These are phyloP conservation scores for Belonocnema kinseyi DNA, from an alignment of 1,140 invertebrate species.

Conservation along the genomic window DNA sequence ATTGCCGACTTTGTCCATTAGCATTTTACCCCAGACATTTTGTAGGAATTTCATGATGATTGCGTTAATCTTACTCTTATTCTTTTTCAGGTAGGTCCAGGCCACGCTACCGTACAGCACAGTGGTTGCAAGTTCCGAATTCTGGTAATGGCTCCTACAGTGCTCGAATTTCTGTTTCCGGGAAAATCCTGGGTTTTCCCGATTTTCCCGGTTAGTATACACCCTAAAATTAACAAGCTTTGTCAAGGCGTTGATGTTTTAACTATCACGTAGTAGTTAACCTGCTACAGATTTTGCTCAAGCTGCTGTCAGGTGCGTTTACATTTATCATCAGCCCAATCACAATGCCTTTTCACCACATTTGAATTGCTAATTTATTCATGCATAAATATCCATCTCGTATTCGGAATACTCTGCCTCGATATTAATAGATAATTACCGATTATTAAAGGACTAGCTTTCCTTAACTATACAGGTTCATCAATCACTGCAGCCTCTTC, in stretches of 20 bases:
- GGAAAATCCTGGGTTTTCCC: too few species aligned
- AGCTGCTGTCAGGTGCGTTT: slow-evolving; percentile 5
- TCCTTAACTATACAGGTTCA: not conserved
- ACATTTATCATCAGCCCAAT: not conserved
- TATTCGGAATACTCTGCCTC: slow-evolving; percentile 6
- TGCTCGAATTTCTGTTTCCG: too few species aligned
- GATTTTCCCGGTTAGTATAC: too few species aligned
- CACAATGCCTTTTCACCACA: not conserved
- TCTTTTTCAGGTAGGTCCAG: too few species aligned
- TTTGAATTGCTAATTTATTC: slow-evolving; percentile 21
- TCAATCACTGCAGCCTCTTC: slow-evolving; percentile 8
- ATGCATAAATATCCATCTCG: slow-evolving; percentile 17
- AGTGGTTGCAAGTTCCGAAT: too few species aligned
- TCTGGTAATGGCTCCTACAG: too few species aligned
- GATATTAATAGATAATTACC: slow-evolving; percentile 25
- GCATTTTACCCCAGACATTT: too few species aligned
- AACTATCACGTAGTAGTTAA: not conserved
- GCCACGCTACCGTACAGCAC: too few species aligned
- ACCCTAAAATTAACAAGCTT: too few species aligned
- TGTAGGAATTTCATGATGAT: too few species aligned
- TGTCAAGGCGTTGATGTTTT: not conserved
- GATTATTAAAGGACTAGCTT: slow-evolving; percentile 16
- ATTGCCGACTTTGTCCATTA: too few species aligned
- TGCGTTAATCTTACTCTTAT: too few species aligned
- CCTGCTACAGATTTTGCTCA: slow-evolving; percentile 9